Conservation (phyloP, 1,140 invertebrate species). For the Drosophila bocki region DNA sequence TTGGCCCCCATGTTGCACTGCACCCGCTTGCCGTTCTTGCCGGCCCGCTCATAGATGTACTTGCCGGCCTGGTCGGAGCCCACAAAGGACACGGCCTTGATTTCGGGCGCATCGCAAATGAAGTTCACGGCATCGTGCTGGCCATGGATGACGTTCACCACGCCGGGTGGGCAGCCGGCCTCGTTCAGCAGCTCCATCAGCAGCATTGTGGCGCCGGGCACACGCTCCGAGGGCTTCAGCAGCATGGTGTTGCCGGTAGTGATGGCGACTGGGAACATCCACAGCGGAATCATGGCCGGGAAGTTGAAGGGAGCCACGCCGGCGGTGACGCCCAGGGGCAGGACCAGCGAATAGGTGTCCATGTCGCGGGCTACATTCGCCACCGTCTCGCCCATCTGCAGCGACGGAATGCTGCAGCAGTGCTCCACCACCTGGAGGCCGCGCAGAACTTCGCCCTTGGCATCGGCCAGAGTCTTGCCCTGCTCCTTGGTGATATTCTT, state of each 20-base stretch:
- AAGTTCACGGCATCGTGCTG: conserved; percentile 97
- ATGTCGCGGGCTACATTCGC: conserved; percentile 96
- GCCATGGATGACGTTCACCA: conserved; percentile 95
- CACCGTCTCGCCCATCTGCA: conserved; percentile 97
- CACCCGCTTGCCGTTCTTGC: conserved; percentile 95
- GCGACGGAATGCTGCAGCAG: conserved; percentile 95
- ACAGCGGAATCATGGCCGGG: conserved; percentile 99
- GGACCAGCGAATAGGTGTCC: conserved; percentile 95
- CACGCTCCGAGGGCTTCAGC: conserved; percentile 97
- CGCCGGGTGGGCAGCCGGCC: conserved; percentile 92
- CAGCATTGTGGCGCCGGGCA: conserved; percentile 98
- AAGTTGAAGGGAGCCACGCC: conserved; percentile 98
- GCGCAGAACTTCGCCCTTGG: conserved; percentile 98
- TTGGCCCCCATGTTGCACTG: conserved; percentile 99
- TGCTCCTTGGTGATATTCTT: conserved; percentile 97
- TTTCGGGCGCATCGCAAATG: conserved; percentile 98
- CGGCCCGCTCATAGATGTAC: conserved; percentile 97
- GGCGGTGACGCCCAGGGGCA: conserved; percentile 88
- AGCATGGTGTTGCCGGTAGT: conserved; percentile 94
- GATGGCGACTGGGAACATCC: conserved; percentile 98
- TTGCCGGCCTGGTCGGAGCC: conserved; percentile 98
- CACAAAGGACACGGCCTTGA: conserved; percentile 99
- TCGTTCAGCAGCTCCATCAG: conserved; percentile 89
- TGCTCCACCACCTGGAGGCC: conserved; percentile 99
- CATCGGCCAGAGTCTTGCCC: conserved; percentile 98